phyloP scores from a whole-genome alignment of 2,113 vertebrate genomes.

The Benitochromis conjunctus region DNA sequence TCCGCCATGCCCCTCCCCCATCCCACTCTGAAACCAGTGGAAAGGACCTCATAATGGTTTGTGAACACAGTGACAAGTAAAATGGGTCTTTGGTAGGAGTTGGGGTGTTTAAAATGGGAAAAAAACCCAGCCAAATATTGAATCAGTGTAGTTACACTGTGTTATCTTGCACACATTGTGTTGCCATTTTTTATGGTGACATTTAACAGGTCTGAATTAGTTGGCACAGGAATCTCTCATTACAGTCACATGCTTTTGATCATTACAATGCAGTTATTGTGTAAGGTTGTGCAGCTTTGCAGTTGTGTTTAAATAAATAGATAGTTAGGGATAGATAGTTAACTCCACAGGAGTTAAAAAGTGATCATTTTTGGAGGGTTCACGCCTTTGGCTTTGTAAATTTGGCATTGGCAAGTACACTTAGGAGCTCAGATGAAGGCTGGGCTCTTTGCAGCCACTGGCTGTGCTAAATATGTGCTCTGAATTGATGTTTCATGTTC shows the following conservation, averaged over 20 bases:
- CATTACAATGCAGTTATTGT: background rate
- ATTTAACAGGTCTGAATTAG: background rate
- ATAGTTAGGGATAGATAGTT: too few relatives aligned
- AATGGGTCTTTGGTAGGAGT: background rate
- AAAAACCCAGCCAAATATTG: background rate
- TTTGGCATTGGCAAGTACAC: background rate
- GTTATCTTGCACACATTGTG: background rate
- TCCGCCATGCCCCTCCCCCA: background rate
- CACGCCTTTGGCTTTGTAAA: background rate
- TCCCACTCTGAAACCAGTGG: background rate
- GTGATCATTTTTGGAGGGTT: background rate
- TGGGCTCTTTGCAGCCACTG: background rate
- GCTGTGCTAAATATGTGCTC: background rate
- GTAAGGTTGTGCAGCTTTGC: background rate
- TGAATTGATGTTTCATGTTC: background rate
- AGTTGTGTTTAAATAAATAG: background rate
- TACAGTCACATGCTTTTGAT: background rate
- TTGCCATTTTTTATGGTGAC: background rate
- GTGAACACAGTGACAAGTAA: slow-evolving; percentile 28
- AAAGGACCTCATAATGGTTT: slow-evolving; percentile 10
- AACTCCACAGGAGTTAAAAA: background rate
- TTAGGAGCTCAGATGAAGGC: background rate
- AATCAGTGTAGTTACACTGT: background rate
- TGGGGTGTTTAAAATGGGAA: background rate
- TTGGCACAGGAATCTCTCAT: background rate